Conservation (phyloP, 2,113 vertebrate species). For the Scortum barcoo region DNA sequence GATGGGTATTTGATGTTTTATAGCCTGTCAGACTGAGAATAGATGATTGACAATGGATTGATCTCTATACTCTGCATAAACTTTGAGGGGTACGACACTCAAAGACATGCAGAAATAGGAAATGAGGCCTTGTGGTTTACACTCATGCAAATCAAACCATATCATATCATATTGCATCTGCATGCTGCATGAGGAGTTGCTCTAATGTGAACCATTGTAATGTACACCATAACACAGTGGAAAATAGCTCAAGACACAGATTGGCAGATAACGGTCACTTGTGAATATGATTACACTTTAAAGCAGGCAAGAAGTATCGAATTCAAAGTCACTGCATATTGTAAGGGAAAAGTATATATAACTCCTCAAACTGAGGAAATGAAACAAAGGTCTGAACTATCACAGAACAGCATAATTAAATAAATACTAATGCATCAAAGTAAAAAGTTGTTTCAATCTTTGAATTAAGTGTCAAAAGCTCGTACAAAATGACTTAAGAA, state of each 20-base stretch:
- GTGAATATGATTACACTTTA: background rate
- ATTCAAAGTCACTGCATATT: background rate
- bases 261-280: background rate
- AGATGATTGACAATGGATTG: too few relatives aligned
- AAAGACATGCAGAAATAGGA: background rate
- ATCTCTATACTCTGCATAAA: too few relatives aligned
- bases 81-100: background rate
- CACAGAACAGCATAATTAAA: background rate
- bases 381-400: background rate
- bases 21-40: too few relatives aligned
- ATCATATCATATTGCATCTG: background rate
- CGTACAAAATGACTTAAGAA: background rate
- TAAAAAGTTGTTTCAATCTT: background rate
- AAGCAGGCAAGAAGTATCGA: background rate
- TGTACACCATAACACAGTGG: too few relatives aligned
- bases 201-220: background rate
- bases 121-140: background rate
- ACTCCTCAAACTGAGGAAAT: background rate
- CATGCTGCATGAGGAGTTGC: too few relatives aligned
- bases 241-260: too few relatives aligned
- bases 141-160: background rate
- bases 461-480: background rate
- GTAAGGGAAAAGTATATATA: background rate
- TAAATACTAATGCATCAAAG: background rate
- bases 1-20: too few relatives aligned